phyloP scores from a whole-genome alignment of 2,797 vertebrate genomes.

The Potorous gilbertii region DNA sequence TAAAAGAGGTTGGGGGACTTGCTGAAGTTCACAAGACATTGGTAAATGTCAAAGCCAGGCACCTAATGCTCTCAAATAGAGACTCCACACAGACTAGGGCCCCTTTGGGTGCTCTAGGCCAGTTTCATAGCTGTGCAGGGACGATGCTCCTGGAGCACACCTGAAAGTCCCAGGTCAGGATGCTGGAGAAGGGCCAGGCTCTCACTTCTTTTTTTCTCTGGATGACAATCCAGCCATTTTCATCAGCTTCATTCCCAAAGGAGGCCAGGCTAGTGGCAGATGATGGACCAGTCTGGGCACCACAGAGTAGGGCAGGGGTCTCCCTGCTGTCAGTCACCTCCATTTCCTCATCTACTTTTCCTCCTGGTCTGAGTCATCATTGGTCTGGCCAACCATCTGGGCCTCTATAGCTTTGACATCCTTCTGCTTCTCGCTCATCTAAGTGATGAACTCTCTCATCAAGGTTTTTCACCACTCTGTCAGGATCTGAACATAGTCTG shows the following conservation, averaged over 20 bases:
- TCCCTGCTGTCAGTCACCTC: neutral
- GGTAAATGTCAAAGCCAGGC: neutral
- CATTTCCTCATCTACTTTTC: too few species aligned
- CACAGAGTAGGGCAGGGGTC: neutral
- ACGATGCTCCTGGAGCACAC: neutral
- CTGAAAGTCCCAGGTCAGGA: too few species aligned
- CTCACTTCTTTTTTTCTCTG: neutral
- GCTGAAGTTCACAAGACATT: neutral
- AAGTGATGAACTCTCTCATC: too few species aligned
- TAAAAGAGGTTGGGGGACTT: neutral
- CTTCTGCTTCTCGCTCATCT: too few species aligned
- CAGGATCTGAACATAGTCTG: too few species aligned
- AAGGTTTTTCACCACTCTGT: too few species aligned
- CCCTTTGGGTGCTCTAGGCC: neutral
- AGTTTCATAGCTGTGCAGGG: neutral
- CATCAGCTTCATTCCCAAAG: neutral
- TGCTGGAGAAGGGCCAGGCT: neutral
- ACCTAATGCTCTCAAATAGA: neutral
- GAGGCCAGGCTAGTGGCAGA: neutral
- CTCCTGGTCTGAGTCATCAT: too few species aligned
- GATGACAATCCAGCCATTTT: neutral
- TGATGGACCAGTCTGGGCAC: neutral
- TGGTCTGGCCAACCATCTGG: too few species aligned
- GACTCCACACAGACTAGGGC: neutral
- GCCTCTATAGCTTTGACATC: too few species aligned